Evolutionary conservation across 2,797 vertebrate species (phyloP).

Genomic region (Stomatorhinus walkeri): DNA sequence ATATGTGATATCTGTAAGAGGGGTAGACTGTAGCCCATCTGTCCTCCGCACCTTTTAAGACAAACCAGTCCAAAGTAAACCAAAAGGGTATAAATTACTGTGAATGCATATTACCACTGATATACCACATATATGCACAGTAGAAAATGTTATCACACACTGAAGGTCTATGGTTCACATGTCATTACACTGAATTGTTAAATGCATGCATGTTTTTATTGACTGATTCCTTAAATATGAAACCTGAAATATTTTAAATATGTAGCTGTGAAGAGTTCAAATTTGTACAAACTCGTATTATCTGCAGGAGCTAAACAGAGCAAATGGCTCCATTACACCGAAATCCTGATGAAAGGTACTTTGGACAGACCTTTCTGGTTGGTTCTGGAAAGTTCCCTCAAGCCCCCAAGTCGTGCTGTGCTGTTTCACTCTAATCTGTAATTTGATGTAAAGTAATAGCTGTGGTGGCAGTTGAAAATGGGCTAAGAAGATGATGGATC

Average conservation of each 20-base stretch:
- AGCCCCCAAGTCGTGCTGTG: background rate
- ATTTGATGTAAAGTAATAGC: background rate
- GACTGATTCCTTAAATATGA: background rate
- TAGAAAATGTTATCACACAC: background rate
- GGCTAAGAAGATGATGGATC: background rate
- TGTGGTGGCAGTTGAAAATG: background rate
- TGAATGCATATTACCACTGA: background rate
- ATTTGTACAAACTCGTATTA: background rate
- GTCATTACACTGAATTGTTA: background rate
- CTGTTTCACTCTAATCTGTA: background rate
- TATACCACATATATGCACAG: background rate
- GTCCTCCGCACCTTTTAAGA: background rate
- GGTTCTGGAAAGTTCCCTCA: background rate
- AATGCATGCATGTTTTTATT: background rate
- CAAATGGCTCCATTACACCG: background rate
- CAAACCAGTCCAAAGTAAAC: background rate
- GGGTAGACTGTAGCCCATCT: background rate
- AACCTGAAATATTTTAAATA: background rate
- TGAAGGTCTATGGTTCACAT: background rate
- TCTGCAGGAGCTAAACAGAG: background rate
- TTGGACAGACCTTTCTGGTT: background rate
- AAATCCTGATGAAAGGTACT: background rate
- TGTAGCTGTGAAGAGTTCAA: background rate
- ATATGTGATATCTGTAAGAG: background rate
- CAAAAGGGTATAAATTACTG: background rate